A percentile compares a stretch with the other conserved stretches of the same genome.
phyloP scores from a whole-genome alignment of 2,797 vertebrate genomes.

The Capromys pilorides region DNA sequence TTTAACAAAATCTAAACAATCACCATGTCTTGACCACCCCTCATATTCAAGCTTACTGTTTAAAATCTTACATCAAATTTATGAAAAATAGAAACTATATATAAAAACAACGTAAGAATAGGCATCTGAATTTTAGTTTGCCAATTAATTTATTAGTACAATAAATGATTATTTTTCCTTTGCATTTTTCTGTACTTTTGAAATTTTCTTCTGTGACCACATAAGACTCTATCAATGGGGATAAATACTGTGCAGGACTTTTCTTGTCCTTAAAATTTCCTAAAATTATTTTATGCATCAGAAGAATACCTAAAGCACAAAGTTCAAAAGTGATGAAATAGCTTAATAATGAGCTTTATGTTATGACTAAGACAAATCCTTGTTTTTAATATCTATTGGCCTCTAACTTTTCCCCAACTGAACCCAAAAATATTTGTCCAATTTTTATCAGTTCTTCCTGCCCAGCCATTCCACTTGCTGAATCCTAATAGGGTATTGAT shows the following conservation, averaged over 20 bases:
- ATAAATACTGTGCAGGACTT: not conserved
- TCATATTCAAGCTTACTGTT: not conserved
- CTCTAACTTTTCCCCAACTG: not conserved
- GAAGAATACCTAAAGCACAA: slow-evolving; percentile 14
- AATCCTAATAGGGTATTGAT: not conserved
- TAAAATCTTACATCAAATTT: not conserved
- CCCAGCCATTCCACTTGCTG: not conserved
- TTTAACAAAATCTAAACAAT: not conserved
- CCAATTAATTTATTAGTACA: not conserved
- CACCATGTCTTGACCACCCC: not conserved
- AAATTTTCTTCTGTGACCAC: not conserved
- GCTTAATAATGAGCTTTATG: not conserved
- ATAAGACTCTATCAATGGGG: not conserved
- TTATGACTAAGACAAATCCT: not conserved
- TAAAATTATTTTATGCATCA: slow-evolving; percentile 5
- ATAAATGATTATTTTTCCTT: slow-evolving; percentile 17
- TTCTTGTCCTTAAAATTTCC: not conserved
- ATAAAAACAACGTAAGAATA: not conserved
- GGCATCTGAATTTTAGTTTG: slow-evolving; percentile 6
- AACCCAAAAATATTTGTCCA: not conserved
- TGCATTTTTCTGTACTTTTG: not conserved
- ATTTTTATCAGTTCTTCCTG: not conserved
- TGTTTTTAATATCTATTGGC: not conserved
- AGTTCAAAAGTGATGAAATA: not conserved
- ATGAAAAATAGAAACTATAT: not conserved